Evolutionary conservation across 2,888 invertebrate species (phyloP).

Genomic region (Flexamia atlantica): DNA sequence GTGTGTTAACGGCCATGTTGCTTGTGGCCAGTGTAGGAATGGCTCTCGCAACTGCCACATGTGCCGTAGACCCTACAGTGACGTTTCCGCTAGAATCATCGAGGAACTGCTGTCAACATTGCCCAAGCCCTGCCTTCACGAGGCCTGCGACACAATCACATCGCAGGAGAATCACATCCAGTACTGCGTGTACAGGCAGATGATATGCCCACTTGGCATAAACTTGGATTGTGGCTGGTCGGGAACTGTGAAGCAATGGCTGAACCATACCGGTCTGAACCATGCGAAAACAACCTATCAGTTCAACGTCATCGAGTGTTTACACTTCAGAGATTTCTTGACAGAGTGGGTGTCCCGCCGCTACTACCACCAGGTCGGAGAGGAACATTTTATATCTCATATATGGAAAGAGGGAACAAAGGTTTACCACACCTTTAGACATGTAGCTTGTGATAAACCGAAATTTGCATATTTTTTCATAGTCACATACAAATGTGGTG

Average conservation of each 20-base stretch:
- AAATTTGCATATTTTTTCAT: neutral
- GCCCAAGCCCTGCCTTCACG: neutral
- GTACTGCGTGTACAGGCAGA: neutral
- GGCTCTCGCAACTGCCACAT: neutral
- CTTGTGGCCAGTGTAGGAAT: constrained; percentile 6
- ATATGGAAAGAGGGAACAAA: neutral
- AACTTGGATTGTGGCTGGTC: neutral
- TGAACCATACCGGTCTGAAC: neutral
- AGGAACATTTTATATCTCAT: neutral
- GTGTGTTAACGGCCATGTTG: constrained; percentile 28
- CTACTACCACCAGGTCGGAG: neutral
- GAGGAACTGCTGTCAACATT: neutral
- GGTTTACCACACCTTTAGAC: constrained; percentile 1
- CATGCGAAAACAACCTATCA: neutral
- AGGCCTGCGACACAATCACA: neutral
- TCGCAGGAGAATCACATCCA: neutral
- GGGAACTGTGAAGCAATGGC: neutral
- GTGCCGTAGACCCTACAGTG: neutral
- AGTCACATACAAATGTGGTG: neutral
- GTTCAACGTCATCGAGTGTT: constrained; percentile 1
- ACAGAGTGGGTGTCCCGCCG: neutral
- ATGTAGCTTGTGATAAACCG: neutral
- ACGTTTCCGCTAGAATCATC: neutral
- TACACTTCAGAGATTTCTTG: neutral
- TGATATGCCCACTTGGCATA: neutral